phyloP scores from a whole-genome alignment of 2,888 invertebrate genomes.

The Tetranychus truncatus region DNA sequence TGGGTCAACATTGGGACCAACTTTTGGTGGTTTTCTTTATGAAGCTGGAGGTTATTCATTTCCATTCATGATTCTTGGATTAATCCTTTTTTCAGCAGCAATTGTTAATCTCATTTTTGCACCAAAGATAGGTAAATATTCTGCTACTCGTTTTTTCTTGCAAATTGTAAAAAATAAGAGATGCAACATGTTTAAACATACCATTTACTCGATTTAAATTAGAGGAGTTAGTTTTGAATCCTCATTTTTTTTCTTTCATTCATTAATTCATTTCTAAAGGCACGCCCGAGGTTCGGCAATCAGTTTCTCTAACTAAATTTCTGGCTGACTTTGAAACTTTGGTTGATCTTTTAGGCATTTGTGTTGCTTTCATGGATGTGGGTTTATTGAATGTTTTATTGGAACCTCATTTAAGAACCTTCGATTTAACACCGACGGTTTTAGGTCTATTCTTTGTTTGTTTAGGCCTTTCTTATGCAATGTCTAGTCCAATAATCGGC shows the following conservation, averaged over 20 bases:
- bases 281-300: neutral
- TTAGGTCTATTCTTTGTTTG: slow-evolving; percentile 64
- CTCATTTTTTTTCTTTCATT: neutral
- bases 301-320: neutral
- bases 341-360: neutral
- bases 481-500: slow-evolving; percentile 60
- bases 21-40: slow-evolving; percentile 66
- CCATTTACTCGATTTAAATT: too few species aligned
- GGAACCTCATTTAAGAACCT: slow-evolving; percentile 57
- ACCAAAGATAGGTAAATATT: neutral
- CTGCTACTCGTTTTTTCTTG: too few species aligned
- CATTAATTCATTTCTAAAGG: neutral
- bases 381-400: slow-evolving; percentile 47
- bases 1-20: slow-evolving; percentile 74
- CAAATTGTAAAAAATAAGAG: too few species aligned
- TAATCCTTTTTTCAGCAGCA: slow-evolving; percentile 49
- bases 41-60: slow-evolving; percentile 45
- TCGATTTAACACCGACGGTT: slow-evolving; percentile 44
- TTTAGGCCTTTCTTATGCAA: slow-evolving; percentile 58
- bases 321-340: neutral
- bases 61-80: slow-evolving; percentile 62
- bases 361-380: neutral
- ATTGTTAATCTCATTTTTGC: neutral
- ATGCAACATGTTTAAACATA: too few species aligned
- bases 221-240: too few species aligned